A percentile compares a stretch with the other conserved stretches of the same genome.
Evolutionary conservation across 2,797 vertebrate species (phyloP).

Genomic region (Crax fasciolata): DNA sequence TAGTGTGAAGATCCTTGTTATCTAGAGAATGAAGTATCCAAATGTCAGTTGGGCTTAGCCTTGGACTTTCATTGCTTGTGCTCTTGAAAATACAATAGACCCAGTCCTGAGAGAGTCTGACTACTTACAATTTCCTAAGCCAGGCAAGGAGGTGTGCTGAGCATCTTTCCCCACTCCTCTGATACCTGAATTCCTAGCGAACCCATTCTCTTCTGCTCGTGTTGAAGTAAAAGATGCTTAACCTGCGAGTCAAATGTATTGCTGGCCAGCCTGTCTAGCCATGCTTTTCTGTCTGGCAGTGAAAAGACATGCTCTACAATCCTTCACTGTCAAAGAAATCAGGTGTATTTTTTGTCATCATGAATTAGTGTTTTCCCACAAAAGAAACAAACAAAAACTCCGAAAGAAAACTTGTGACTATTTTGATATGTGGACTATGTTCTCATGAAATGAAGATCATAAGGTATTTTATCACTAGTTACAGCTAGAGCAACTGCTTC

Average conservation of each 20-base stretch:
- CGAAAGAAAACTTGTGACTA: not conserved
- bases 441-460: conserved; percentile 21
- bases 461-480: not conserved
- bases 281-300: not conserved
- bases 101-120: not conserved
- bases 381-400: not conserved
- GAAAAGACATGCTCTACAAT: not conserved
- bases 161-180: not conserved
- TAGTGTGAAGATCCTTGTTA: not conserved
- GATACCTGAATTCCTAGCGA: not conserved
- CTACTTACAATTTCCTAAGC: not conserved
- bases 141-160: not conserved
- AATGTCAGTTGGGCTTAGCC: not conserved
- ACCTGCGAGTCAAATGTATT: not conserved
- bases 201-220: not conserved
- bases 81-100: not conserved
- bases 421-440: not conserved
- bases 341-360: not conserved
- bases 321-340: not conserved
- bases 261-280: not conserved
- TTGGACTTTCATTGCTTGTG: not conserved
- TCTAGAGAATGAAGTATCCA: not conserved
- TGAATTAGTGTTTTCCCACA: not conserved
- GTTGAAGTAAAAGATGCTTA: not conserved
- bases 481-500: not conserved